phyloP scores from a whole-genome alignment of 1,140 invertebrate genomes.

The Drosophila rufa region DNA sequence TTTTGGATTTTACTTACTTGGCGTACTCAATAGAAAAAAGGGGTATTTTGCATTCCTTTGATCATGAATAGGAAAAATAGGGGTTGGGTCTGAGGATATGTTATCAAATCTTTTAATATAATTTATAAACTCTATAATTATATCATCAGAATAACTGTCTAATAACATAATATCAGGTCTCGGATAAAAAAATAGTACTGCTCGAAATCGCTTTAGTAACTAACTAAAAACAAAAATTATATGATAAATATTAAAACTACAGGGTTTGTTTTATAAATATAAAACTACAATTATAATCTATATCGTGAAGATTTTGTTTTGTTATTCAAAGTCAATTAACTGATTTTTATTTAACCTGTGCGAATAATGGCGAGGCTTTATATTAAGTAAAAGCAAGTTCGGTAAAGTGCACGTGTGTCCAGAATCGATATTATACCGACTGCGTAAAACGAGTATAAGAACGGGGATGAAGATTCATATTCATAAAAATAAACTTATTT shows the following conservation, averaged over 20 bases:
- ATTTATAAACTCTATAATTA: neutral
- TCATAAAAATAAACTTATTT: slow-evolving; percentile 10
- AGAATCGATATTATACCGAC: neutral
- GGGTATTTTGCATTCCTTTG: slow-evolving; percentile 2
- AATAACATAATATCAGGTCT: too few species aligned
- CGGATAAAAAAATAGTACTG: too few species aligned
- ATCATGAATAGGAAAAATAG: neutral
- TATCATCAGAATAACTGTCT: too few species aligned
- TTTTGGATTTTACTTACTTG: slow-evolving; percentile 9
- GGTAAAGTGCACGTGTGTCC: neutral
- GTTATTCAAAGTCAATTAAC: too few species aligned
- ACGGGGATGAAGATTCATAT: slow-evolving; percentile 13
- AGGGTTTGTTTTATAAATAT: too few species aligned
- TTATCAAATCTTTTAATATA: neutral
- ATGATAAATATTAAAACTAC: too few species aligned
- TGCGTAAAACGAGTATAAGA: neutral
- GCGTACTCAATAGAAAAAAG: neutral
- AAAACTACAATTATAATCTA: too few species aligned
- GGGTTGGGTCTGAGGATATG: neutral
- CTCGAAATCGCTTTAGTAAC: too few species aligned
- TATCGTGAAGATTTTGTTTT: too few species aligned
- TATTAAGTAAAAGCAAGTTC: neutral
- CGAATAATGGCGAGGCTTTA: too few species aligned
- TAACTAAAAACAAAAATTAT: too few species aligned
- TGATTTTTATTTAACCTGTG: too few species aligned